A percentile compares a stretch with the other conserved stretches of the same genome.
phyloP scores from a whole-genome alignment of 2,113 vertebrate genomes.

The Todiramphus saurophagus region DNA sequence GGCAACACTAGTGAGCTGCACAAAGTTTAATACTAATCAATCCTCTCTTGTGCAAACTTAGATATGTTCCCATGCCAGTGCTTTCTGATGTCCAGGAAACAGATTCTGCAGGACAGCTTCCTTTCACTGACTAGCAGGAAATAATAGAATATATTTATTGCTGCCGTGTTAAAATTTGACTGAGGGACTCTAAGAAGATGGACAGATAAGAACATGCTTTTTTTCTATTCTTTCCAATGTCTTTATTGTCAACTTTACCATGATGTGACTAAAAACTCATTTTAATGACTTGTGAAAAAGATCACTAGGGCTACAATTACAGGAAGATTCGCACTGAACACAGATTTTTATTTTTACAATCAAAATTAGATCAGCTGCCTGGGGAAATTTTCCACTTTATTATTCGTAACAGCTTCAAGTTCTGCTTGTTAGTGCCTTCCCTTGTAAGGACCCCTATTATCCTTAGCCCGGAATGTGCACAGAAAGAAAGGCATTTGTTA shows the following conservation, averaged over 20 bases:
- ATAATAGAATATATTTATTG: conserved; percentile 51
- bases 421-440: background rate
- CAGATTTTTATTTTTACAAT: conserved; percentile 27
- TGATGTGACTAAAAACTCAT: background rate
- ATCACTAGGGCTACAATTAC: background rate
- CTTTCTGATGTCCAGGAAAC: conserved; percentile 37
- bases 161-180: background rate
- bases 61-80: background rate
- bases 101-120: conserved; percentile 39
- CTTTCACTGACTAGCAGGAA: background rate
- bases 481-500: background rate
- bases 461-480: background rate
- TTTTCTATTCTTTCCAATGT: background rate
- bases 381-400: conserved; percentile 24
- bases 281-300: conserved; percentile 13
- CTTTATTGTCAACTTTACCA: background rate
- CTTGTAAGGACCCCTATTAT: background rate
- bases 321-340: background rate
- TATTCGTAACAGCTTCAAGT: conserved; percentile 17
- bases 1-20: background rate
- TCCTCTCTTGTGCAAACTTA: background rate
- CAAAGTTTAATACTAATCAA: background rate
- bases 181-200: background rate
- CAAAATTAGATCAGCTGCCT: conserved; percentile 25
- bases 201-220: background rate